Evolutionary conservation across 2,888 invertebrate genomes (phyloP).

Genomic region (Microplitis deprimator): DNA sequence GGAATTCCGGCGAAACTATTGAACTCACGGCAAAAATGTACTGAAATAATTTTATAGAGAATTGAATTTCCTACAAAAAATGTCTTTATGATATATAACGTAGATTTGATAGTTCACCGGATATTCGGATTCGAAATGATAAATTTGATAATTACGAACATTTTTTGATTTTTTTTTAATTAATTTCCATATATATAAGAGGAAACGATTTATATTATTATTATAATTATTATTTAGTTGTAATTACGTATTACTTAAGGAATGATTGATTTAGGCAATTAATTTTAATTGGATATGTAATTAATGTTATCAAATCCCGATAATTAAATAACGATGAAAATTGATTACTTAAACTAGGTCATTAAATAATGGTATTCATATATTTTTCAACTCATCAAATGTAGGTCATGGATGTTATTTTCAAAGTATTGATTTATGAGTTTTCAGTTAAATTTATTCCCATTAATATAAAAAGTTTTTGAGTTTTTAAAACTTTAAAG

Average conservation of each 20-base stretch:
- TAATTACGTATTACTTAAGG: not conserved
- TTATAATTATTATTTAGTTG: slow-evolving; percentile 1
- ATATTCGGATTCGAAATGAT: too few relatives aligned
- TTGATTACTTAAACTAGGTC: not conserved
- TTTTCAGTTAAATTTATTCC: not conserved
- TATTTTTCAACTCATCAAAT: not conserved
- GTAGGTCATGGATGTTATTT: not conserved
- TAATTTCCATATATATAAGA: too few relatives aligned
- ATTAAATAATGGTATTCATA: not conserved
- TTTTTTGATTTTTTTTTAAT: too few relatives aligned
- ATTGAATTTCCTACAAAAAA: too few relatives aligned
- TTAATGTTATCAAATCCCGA: not conserved
- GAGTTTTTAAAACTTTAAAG: not conserved
- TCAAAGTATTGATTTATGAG: not conserved
- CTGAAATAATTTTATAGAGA: too few relatives aligned
- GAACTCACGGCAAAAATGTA: too few relatives aligned
- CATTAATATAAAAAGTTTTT: not conserved
- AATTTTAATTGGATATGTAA: not conserved
- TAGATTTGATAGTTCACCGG: too few relatives aligned
- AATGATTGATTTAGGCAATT: not conserved
- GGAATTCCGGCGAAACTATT: too few relatives aligned
- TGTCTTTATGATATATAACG: too few relatives aligned
- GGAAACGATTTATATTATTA: slow-evolving; percentile 3
- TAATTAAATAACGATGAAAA: not conserved
- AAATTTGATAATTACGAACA: too few relatives aligned